Conservation (phyloP, 2,797 vertebrate species). For the Tenualosa thibaudeaui region DNA sequence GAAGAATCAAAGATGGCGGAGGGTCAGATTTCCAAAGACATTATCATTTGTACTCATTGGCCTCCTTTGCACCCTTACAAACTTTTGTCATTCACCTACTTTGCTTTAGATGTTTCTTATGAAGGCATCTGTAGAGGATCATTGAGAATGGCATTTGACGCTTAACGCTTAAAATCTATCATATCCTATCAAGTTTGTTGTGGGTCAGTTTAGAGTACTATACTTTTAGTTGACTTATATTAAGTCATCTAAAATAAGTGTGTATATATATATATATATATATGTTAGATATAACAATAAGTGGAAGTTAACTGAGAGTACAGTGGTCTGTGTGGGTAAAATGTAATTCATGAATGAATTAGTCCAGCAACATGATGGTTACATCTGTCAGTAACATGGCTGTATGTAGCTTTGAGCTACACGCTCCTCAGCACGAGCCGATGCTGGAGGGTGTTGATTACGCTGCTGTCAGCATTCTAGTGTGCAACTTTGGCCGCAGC, state of each 20-base stretch:
- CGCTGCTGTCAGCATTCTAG: constrained; percentile 67
- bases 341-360: not conserved
- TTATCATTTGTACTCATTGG: not conserved
- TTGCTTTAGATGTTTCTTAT: not conserved
- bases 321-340: not conserved
- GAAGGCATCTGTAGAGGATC: not conserved
- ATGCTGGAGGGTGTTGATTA: constrained; percentile 60
- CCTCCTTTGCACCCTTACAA: constrained; percentile 29
- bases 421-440: not conserved
- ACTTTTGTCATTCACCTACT: not conserved
- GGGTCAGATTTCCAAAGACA: constrained; percentile 29
- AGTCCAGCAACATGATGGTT: not conserved
- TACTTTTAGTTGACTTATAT: too few relatives aligned
- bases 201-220: too few relatives aligned
- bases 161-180: not conserved
- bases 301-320: not conserved
- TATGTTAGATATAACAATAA: not conserved
- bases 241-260: not conserved
- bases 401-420: not conserved
- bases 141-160: not conserved
- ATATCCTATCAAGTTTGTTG: too few relatives aligned
- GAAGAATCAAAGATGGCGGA: constrained; percentile 38
- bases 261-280: not conserved
- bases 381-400: not conserved
- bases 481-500: constrained; percentile 47